A percentile compares a stretch with the other conserved stretches of the same genome.
Evolutionary conservation across 1,140 invertebrate species (phyloP).

Genomic region (Schlechtendalia chinensis): DNA sequence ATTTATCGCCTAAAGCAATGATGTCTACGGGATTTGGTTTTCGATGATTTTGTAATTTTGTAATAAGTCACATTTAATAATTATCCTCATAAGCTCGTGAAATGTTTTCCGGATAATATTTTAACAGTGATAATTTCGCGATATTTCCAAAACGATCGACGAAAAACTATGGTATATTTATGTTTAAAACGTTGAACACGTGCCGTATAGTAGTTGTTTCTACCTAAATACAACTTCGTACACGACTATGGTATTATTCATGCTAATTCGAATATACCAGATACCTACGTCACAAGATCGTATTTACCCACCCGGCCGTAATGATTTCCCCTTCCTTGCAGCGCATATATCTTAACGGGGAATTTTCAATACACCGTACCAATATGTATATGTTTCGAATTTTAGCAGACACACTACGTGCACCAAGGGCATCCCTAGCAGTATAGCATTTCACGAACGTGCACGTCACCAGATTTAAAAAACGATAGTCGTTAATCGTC

Average conservation of each 20-base stretch:
- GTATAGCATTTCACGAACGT: neutral
- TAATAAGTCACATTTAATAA: neutral
- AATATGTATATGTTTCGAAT: neutral
- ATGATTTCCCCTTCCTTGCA: conserved; percentile 4
- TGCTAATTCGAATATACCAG: neutral
- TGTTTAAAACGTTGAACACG: too few relatives aligned
- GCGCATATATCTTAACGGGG: neutral
- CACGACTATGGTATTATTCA: neutral
- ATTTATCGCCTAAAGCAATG: neutral
- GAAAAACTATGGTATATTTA: too few relatives aligned
- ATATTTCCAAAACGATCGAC: too few relatives aligned
- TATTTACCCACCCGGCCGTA: conserved; percentile 7
- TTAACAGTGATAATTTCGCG: too few relatives aligned
- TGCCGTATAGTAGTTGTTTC: too few relatives aligned
- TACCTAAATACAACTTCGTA: neutral
- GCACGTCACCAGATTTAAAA: neutral
- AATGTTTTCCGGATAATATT: too few relatives aligned
- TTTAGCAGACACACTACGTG: conserved; percentile 22
- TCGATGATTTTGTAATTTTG: too few relatives aligned
- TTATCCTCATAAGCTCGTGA: too few relatives aligned
- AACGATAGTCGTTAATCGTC: conserved; percentile 20
- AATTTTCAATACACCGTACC: neutral
- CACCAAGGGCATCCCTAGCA: conserved; percentile 34
- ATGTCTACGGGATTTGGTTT: too few relatives aligned
- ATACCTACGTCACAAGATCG: neutral